Conservation (phyloP, 2,888 invertebrate species). For the Latrodectus hesperus region DNA sequence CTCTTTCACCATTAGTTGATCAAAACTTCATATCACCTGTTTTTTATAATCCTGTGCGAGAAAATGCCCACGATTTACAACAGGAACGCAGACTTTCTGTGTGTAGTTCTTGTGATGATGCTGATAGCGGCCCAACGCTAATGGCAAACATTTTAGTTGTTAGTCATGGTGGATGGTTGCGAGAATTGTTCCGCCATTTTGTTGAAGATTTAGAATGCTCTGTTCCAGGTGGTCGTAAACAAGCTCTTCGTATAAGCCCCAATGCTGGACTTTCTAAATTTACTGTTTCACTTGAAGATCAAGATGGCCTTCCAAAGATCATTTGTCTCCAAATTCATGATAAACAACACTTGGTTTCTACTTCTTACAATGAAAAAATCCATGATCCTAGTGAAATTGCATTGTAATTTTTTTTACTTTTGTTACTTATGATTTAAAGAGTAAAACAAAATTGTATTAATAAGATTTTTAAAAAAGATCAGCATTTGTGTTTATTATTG, state of each 20-base stretch:
- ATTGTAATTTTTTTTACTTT: not conserved
- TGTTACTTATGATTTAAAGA: too few species aligned
- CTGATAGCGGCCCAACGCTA: slow-evolving; percentile 71
- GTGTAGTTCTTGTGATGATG: slow-evolving; percentile 70
- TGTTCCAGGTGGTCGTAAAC: slow-evolving; percentile 73
- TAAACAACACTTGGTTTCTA: slow-evolving; percentile 72
- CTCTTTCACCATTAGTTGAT: slow-evolving; percentile 73
- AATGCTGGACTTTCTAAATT: slow-evolving; percentile 75
- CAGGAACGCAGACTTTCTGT: slow-evolving; percentile 72
- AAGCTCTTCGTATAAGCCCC: slow-evolving; percentile 74
- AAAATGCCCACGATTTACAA: slow-evolving; percentile 28
- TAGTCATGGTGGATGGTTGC: slow-evolving; percentile 75
- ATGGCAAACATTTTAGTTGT: slow-evolving; percentile 74
- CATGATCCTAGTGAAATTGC: slow-evolving; percentile 46
- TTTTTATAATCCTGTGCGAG: slow-evolving; percentile 47
- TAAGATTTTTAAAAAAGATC: too few species aligned
- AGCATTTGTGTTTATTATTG: too few species aligned
- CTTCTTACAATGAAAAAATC: slow-evolving; percentile 32
- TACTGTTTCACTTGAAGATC: slow-evolving; percentile 72
- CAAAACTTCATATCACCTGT: slow-evolving; percentile 71
- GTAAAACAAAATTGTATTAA: too few species aligned
- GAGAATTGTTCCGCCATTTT: slow-evolving; percentile 74
- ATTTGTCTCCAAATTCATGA: slow-evolving; percentile 74
- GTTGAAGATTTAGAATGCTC: slow-evolving; percentile 73
- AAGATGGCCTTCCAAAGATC: slow-evolving; percentile 72